Evolutionary conservation across 2,888 invertebrate species (phyloP).

Genomic region (Oscheius sp.): DNA sequence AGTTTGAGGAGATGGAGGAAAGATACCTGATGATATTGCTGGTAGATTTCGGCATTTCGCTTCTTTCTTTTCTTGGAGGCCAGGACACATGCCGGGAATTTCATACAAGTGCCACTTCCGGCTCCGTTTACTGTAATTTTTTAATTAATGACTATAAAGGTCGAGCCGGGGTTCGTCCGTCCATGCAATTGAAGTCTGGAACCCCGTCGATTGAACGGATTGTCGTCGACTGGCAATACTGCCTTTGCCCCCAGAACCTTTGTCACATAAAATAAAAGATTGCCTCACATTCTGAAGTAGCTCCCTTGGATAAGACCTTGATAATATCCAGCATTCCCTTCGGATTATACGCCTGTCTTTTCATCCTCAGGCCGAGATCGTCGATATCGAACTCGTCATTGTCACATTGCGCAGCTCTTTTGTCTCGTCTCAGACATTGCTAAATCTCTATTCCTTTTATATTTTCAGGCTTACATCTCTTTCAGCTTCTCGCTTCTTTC

Average conservation of each 20-base stretch:
- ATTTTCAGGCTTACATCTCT: constrained; percentile 41
- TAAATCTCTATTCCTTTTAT: constrained; percentile 1
- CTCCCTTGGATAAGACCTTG: constrained; percentile 57
- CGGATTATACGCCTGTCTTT: constrained; percentile 65
- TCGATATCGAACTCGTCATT: constrained; percentile 56
- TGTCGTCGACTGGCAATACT: no score
- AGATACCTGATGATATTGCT: constrained; percentile 52
- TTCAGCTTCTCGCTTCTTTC: constrained; percentile 64
- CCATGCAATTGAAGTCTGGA: no score
- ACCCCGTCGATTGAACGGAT: no score
- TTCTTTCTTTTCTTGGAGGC: constrained; percentile 64
- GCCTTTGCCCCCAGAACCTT: no score
- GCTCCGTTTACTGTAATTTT: constrained; percentile 5
- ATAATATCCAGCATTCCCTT: constrained; percentile 66
- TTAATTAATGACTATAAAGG: neutral
- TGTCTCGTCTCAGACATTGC: constrained; percentile 49
- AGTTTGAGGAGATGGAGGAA: no score
- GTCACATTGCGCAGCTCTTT: constrained; percentile 53
- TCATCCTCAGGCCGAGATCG: constrained; percentile 48
- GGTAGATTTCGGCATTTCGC: constrained; percentile 58
- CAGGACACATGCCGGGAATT: constrained; percentile 68
- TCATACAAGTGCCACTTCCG: constrained; percentile 59
- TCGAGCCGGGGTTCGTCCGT: no score
- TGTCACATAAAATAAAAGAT: neutral
- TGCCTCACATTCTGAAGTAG: constrained; percentile 35